These are phyloP conservation scores for Scaptomyza montana DNA, from an alignment of 1,140 invertebrate genomes.

Conservation along the genomic window DNA sequence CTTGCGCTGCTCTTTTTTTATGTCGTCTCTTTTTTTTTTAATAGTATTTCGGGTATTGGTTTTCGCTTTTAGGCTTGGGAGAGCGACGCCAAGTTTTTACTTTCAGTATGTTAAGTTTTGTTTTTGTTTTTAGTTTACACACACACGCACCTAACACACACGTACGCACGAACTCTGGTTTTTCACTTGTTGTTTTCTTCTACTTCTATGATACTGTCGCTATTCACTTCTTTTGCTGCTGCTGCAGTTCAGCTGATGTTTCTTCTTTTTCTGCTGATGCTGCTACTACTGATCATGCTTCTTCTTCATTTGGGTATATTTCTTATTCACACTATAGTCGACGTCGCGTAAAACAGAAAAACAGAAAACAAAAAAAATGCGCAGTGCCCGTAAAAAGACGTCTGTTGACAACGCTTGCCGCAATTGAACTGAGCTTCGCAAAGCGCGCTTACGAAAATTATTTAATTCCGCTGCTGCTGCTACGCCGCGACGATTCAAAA, in stretches of 20 bases:
- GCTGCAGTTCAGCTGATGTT: not conserved
- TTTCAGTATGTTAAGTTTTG: slow-evolving; percentile 30
- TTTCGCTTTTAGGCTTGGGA: slow-evolving; percentile 32
- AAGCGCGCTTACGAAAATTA: slow-evolving; percentile 76
- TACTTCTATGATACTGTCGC: not conserved
- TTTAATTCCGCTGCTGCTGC: slow-evolving; percentile 71
- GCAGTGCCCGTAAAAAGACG: slow-evolving; percentile 40
- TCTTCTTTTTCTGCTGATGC: not conserved
- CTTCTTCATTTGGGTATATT: slow-evolving; percentile 5
- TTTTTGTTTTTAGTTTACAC: slow-evolving; percentile 20
- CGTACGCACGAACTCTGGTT: slow-evolving; percentile 4
- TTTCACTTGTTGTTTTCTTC: slow-evolving; percentile 13
- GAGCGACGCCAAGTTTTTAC: slow-evolving; percentile 38
- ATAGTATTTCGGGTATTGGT: slow-evolving; percentile 39
- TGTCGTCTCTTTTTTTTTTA: slow-evolving; percentile 7
- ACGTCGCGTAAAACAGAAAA: slow-evolving; percentile 7
- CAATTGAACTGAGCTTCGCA: slow-evolving; percentile 80
- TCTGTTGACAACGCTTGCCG: slow-evolving; percentile 69
- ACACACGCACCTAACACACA: slow-evolving; percentile 9
- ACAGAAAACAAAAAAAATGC: slow-evolving; percentile 9
- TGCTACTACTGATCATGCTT: not conserved
- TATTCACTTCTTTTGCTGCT: slow-evolving; percentile 1
- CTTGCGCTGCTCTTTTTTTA: slow-evolving; percentile 6
- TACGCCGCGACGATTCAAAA: slow-evolving; percentile 21
- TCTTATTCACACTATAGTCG: not conserved